Percentiles rank a stretch among this genome's conserved stretches.
These are phyloP conservation scores for Chloroceryle inda DNA, from an alignment of 2,797 vertebrate species.

Conservation along the genomic window DNA sequence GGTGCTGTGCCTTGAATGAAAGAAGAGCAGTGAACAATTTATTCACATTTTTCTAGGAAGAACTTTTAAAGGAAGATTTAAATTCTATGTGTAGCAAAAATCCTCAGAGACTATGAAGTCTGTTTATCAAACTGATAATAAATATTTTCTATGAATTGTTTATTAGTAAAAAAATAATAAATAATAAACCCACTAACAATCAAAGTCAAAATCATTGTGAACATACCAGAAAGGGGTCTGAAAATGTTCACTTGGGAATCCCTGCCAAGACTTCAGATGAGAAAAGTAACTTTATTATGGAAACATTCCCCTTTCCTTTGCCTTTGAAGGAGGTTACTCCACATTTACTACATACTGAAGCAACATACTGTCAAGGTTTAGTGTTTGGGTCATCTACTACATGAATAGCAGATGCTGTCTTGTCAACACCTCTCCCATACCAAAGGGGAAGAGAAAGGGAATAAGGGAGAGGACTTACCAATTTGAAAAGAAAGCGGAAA, in stretches of 20 bases:
- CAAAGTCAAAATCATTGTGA: neutral
- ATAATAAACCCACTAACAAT: neutral
- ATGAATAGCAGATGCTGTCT: no score
- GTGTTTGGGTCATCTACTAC: no score
- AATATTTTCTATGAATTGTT: neutral
- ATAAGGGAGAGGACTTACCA: no score
- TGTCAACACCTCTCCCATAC: no score
- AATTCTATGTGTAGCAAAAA: neutral
- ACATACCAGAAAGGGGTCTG: neutral
- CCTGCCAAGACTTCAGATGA: accelerated
- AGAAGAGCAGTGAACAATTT: accelerated
- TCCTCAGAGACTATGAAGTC: neutral
- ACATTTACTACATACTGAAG: neutral
- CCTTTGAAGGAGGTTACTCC: neutral
- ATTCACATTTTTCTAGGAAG: neutral
- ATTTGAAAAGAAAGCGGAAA: no score
- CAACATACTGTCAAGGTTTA: no score
- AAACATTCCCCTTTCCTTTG: neutral
- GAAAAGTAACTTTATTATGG: neutral
- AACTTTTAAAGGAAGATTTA: neutral
- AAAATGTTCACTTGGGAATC: neutral
- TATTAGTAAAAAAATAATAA: neutral
- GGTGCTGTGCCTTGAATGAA: neutral
- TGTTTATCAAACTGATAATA: neutral
- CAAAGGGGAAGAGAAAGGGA: no score